Conservation (phyloP, 2,797 vertebrate genomes). For the Melopsittacus undulatus region DNA sequence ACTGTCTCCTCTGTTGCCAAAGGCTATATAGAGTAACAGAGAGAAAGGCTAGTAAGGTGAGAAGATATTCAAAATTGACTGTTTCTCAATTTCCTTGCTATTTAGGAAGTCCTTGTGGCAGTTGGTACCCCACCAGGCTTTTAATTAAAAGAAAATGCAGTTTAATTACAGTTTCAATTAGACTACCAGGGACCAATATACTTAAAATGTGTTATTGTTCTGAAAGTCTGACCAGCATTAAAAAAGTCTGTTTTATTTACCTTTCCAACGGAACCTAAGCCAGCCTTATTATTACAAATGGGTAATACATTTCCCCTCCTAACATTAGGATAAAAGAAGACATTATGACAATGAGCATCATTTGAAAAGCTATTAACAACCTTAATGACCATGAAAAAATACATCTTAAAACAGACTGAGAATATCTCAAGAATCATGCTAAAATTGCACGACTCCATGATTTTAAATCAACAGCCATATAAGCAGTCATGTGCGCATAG, state of each 20-base stretch:
- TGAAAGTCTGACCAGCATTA: neutral
- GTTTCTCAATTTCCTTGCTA: neutral
- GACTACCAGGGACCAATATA: neutral
- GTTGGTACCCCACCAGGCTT: neutral
- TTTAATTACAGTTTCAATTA: slow-evolving; percentile 1
- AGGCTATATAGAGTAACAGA: neutral
- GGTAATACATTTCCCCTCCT: neutral
- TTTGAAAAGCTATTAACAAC: neutral
- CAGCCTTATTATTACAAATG: neutral
- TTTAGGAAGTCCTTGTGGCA: neutral
- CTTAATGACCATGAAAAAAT: neutral
- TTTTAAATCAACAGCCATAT: neutral
- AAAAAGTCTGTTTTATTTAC: neutral
- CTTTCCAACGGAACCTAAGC: neutral
- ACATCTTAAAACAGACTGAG: neutral
- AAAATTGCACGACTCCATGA: neutral
- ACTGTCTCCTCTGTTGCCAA: neutral
- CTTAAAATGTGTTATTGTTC: neutral
- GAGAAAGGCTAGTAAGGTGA: neutral
- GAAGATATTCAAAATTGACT: neutral
- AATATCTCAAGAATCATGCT: neutral
- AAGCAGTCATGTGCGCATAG: neutral
- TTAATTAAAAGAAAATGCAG: neutral
- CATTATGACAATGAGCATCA: neutral
- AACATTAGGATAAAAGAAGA: neutral